Base-by-base conservation (phyloP, 2,113 vertebrate species). In the Aviceda subcristata region DNA sequence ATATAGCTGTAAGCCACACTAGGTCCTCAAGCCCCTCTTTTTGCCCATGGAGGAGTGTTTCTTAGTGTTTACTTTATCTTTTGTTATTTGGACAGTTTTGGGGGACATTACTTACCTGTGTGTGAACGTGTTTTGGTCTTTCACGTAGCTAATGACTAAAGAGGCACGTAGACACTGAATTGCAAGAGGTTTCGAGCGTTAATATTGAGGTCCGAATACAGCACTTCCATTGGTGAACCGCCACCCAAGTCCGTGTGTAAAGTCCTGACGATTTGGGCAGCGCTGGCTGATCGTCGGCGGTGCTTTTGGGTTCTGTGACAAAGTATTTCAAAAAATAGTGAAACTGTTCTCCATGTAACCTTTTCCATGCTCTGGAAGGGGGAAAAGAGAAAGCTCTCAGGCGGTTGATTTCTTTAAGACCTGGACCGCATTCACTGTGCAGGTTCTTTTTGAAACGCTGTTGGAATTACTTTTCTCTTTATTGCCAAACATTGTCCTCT, bases 221-320 rank as follows among this genome's bases (percentile, higher is more conserved):
- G 43, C 10, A 30, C 14, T 48, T 39, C 30, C 23, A 5, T 7
- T 59, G 39, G 8, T 45, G 59, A 75, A 9, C 26, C n/a, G 48
- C 18, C 27, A 12, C 21, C 0, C 0, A 67, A 12, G 34, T 86
- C 12, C 36, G 46, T 51, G 17, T 62, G 51, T 16, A 36, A 78
- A 82, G 11, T 13, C 24, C 13, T 23, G 20, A 73, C 3, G 3
- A 46, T 68, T 63, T 67, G 15, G 75, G 43, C 15, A 38, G 15
- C 3, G 0, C 41, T 32, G n/a, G 22, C 11, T 81, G 38, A 27
- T 67, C 2, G 6, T 63, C 1, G 9, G 51, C 41, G n/a, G 50
- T 55, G 21, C 27, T 68, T 76, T 72, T 60, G 43, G 10, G 8
- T 68, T 79, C 48, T 88, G 41, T 55, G 62, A 16, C 27, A 85